These are phyloP conservation scores for Siniperca obscura DNA, from an alignment of 2,797 vertebrate genomes.

Conservation along the genomic window DNA sequence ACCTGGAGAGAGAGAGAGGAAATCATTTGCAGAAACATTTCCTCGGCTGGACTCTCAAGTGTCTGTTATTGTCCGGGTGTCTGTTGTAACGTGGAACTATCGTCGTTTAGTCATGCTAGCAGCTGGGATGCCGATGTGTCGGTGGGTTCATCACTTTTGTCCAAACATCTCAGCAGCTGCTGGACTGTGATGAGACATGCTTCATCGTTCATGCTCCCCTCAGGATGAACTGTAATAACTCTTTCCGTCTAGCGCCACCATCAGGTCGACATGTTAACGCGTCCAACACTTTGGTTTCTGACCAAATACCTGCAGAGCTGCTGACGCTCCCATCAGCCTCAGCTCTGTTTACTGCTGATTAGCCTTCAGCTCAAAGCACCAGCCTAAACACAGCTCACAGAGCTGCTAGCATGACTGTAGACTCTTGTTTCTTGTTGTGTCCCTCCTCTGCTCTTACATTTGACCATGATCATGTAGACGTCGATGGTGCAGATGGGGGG, in stretches of 20 bases:
- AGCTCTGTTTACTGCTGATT: neutral
- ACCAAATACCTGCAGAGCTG: neutral
- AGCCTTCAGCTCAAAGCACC: neutral
- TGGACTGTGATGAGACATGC: neutral
- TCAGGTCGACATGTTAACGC: neutral
- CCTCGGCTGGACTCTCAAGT: neutral
- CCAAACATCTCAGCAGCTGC: neutral
- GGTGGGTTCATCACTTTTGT: too few relatives aligned
- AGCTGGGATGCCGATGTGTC: neutral
- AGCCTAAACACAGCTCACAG: neutral
- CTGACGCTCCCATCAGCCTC: neutral
- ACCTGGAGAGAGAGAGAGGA: conserved; percentile 78
- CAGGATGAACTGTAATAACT: neutral
- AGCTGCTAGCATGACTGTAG: neutral
- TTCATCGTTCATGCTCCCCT: neutral
- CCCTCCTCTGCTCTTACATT: conserved; percentile 86
- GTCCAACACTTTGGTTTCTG: neutral
- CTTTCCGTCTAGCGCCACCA: neutral
- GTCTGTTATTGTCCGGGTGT: neutral
- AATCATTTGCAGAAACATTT: neutral
- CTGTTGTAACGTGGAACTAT: neutral
- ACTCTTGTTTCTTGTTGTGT: neutral
- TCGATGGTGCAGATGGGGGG: conserved; percentile 95
- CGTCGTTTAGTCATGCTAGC: neutral
- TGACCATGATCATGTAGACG: conserved; percentile 98